A percentile compares a stretch with the other conserved stretches of the same genome.
phyloP scores from a whole-genome alignment of 2,888 invertebrate species.

The Dermolepida albohirtum region DNA sequence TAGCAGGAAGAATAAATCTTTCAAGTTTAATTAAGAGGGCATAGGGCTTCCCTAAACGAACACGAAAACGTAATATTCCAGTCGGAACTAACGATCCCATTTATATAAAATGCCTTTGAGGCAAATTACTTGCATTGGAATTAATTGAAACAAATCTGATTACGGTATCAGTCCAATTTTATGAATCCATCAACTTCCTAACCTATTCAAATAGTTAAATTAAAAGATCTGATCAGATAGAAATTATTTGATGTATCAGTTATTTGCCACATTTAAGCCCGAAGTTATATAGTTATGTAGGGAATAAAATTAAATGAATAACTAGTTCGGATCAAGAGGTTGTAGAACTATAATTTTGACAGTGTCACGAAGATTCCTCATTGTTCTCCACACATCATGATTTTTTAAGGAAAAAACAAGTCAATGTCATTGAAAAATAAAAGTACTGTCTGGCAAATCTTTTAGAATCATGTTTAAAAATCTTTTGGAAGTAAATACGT shows the following conservation, averaged over 20 bases:
- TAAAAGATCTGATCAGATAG: constrained; percentile 27
- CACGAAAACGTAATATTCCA: constrained; percentile 25
- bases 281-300: too few relatives aligned
- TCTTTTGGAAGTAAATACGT: too few relatives aligned
- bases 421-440: too few relatives aligned
- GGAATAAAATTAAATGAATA: too few relatives aligned
- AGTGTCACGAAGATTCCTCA: too few relatives aligned
- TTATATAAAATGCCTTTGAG: constrained; percentile 12
- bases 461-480: too few relatives aligned
- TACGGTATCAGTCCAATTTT: constrained; percentile 33
- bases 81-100: constrained; percentile 20
- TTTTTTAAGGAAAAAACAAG: too few relatives aligned
- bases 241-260: constrained; percentile 19
- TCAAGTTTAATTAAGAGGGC: constrained; percentile 28
- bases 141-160: constrained; percentile 37
- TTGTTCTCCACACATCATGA: too few relatives aligned
- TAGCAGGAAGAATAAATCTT: constrained; percentile 21
- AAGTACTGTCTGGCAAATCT: too few relatives aligned
- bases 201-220: constrained; percentile 26
- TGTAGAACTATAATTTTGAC: too few relatives aligned
- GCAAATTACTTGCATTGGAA: constrained; percentile 35
- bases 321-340: too few relatives aligned
- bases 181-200: constrained; percentile 27
- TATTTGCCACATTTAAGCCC: neutral
- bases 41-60: constrained; percentile 1